A percentile compares a stretch with the other conserved stretches of the same genome.
Conservation (phyloP, 1,140 invertebrate genomes). For the Caerostris extrusa region DNA sequence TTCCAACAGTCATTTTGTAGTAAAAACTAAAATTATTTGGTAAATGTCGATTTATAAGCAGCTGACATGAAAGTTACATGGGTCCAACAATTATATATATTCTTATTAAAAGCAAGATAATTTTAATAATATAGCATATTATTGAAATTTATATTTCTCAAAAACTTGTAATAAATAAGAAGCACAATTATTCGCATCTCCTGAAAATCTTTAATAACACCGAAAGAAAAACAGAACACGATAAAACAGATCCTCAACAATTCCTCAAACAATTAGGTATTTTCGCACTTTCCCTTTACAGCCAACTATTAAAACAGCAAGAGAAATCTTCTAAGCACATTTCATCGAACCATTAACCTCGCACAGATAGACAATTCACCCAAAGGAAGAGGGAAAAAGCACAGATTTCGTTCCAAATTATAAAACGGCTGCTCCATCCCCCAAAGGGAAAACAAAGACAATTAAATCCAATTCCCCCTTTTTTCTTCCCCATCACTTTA, state of each 20-base stretch:
- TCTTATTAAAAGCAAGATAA: too few relatives aligned
- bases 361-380: not conserved
- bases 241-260: not conserved
- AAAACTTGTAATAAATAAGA: too few relatives aligned
- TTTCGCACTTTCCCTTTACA: not conserved
- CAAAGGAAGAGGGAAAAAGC: constrained; percentile 13
- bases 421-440: not conserved
- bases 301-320: not conserved
- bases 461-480: not conserved
- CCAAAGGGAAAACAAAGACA: constrained; percentile 48
- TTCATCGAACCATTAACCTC: not conserved
- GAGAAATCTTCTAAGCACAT: not conserved
- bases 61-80: too few relatives aligned
- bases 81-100: too few relatives aligned
- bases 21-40: too few relatives aligned
- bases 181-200: too few relatives aligned
- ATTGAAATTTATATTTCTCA: too few relatives aligned
- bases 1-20: too few relatives aligned
- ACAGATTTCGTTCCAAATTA: not conserved
- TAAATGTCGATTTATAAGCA: too few relatives aligned
- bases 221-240: too few relatives aligned
- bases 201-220: too few relatives aligned
- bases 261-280: not conserved
- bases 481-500: constrained; percentile 16
- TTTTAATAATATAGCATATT: too few relatives aligned